A percentile compares a stretch with the other conserved stretches of the same genome.
Conservation (phyloP, 2,888 invertebrate species). For the Patella ulyssiponensis region DNA sequence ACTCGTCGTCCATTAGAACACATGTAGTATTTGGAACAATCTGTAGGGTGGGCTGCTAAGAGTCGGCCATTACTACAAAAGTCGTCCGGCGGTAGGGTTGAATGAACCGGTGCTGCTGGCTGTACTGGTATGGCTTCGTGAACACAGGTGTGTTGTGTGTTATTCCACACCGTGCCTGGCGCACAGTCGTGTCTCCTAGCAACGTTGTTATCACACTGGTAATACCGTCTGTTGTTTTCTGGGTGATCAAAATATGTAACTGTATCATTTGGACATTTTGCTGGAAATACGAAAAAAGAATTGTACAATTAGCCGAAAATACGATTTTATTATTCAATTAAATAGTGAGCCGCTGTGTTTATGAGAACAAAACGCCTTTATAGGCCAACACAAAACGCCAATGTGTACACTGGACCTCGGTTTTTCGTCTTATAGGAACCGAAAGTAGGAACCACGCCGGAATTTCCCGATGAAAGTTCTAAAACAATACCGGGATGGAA, state of each 20-base stretch:
- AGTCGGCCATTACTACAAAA: neutral
- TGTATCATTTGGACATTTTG: constrained; percentile 18
- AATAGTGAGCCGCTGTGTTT: too few species aligned
- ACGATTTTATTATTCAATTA: too few species aligned
- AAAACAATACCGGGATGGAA: too few species aligned
- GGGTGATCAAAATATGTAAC: constrained; percentile 19
- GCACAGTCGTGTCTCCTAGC: constrained; percentile 21
- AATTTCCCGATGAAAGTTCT: too few species aligned
- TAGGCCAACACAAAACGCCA: too few species aligned
- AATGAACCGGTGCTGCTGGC: neutral
- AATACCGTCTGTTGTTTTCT: constrained; percentile 27
- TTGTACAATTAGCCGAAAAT: too few species aligned
- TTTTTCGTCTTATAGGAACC: too few species aligned
- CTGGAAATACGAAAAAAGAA: constrained; percentile 9
- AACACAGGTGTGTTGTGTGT: constrained; percentile 15
- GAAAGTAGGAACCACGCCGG: too few species aligned
- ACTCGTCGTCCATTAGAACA: neutral
- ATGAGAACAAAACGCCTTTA: too few species aligned
- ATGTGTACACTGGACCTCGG: too few species aligned
- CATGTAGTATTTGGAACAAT: neutral
- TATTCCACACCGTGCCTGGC: constrained; percentile 26
- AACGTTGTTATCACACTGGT: constrained; percentile 33
- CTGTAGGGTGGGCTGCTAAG: neutral
- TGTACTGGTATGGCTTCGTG: neutral
- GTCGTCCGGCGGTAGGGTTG: neutral